These are phyloP conservation scores for Cirrhinus molitorella DNA, from an alignment of 2,797 vertebrate species.

Conservation along the genomic window DNA sequence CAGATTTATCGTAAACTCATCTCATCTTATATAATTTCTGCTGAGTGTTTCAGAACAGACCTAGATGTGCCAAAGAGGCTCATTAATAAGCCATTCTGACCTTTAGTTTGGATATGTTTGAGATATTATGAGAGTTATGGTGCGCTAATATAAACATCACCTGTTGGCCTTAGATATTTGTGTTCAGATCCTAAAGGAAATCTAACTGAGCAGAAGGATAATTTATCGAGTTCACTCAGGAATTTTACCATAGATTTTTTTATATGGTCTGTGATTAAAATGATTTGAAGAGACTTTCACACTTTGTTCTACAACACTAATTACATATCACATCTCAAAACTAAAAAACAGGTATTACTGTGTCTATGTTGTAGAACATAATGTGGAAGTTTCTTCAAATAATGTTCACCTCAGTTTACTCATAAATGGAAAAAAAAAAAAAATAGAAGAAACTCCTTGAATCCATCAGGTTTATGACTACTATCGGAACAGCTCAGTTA, in stretches of 20 bases:
- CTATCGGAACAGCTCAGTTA: background rate
- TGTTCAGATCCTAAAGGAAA: background rate
- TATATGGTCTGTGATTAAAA: background rate
- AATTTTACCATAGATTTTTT: no score
- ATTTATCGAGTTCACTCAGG: background rate
- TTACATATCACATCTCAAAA: background rate
- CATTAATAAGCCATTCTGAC: background rate
- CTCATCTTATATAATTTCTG: background rate
- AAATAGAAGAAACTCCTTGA: background rate
- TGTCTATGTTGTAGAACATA: background rate
- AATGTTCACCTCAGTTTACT: background rate
- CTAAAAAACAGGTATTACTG: background rate
- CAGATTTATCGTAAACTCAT: background rate
- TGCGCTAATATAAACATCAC: background rate
- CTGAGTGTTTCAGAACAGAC: background rate
- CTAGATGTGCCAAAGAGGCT: background rate
- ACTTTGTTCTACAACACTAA: background rate
- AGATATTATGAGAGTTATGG: background rate
- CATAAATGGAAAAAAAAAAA: background rate
- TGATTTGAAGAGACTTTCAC: background rate
- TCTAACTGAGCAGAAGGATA: background rate
- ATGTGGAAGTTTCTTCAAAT: background rate
- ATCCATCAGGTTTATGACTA: background rate
- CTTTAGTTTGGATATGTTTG: background rate
- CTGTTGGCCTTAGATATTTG: background rate